Evolutionary conservation across 2,797 vertebrate species (phyloP).

Genomic region (Eleutherodactylus coqui): DNA sequence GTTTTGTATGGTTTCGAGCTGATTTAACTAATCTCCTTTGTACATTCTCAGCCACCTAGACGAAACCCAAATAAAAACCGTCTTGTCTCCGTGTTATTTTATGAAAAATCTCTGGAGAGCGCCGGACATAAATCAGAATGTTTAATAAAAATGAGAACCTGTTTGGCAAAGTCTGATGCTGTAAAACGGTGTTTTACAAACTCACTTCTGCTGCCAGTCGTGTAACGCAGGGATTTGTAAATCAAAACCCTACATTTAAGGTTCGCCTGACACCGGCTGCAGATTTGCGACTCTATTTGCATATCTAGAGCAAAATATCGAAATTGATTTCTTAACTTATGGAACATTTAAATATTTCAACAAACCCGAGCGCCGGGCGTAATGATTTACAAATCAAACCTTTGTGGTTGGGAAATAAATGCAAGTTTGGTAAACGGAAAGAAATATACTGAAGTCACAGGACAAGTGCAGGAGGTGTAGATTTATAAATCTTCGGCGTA

Average conservation of each 20-base stretch:
- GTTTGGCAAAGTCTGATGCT: conserved; percentile 57
- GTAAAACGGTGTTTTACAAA: conserved; percentile 66
- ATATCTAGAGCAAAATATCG: conserved; percentile 72
- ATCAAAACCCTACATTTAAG: conserved; percentile 73
- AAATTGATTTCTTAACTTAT: conserved; percentile 74
- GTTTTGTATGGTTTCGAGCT: conserved; percentile 14
- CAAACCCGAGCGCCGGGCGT: conserved; percentile 79
- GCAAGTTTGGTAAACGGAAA: conserved; percentile 83
- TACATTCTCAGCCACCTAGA: conserved; percentile 13
- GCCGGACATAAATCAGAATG: conserved; percentile 49
- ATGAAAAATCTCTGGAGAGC: conserved; percentile 41
- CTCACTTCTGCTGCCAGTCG: conserved; percentile 71
- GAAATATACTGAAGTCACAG: conserved; percentile 79
- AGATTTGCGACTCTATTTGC: conserved; percentile 72
- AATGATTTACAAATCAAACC: conserved; percentile 86
- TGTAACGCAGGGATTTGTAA: conserved; percentile 73
- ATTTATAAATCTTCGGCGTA: conserved; percentile 85
- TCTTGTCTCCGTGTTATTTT: conserved; percentile 43
- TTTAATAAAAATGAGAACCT: conserved; percentile 58
- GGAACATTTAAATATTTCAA: conserved; percentile 79
- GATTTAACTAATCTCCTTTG: conserved; percentile 1
- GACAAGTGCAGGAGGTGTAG: conserved; percentile 76
- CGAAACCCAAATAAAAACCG: conserved; percentile 45
- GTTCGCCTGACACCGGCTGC: conserved; percentile 71
- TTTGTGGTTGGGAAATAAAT: conserved; percentile 82